Base-by-base conservation (phyloP, 2,113 vertebrate species). In the Pterocles orientalis region DNA sequence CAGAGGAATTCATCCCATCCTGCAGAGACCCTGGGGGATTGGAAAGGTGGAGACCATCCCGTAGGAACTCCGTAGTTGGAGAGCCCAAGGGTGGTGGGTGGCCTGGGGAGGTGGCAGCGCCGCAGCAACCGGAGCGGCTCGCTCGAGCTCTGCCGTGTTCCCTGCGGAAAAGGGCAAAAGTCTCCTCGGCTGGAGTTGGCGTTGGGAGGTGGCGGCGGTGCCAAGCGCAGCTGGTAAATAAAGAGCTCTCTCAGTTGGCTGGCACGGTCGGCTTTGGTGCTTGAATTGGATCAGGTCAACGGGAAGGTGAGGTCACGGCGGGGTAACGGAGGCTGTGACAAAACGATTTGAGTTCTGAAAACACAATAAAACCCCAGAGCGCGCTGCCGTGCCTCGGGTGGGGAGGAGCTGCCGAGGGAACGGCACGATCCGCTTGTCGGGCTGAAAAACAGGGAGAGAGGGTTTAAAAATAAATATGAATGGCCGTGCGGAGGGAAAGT, bases 391-490 rank as follows among this genome's bases (percentile, higher is more conserved):
- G 61, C 57, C 68, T 48, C 11, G 61, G 85, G 76, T 14, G 51
- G 51, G 81, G 84, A 77, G 69, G 31, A 75, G 48, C 62, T 60
- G 45, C 73, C 4, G 43, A 70, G 48, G 65, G 71, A 90, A 79
- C 47, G 57, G 75, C 61, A 47, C 6, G 5, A 36, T 14, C 73
- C 0, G 3, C 58, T 61, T 56, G 7, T 78, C 3, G 11, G 71
- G 53, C 83, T 93, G 10, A 47, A 73, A 68, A 90, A 7, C 71
- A 86, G 53, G 3, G 71, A 36, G 25, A 75, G 69, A 60, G 54
- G 51, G 12, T 86, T 76, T 91, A 86, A 95, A 96, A 90, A 86
- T 71, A 82, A 84, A 10, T 12, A 9, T 69, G 71, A 82, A 86
- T 77, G 71, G 86, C 58, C 33, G 45, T 54, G 57, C 45, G 5